Percentiles rank a stretch among this genome's conserved stretches.
These are phyloP conservation scores for Ctena decussata DNA, from an alignment of 2,888 invertebrate genomes.

Conservation along the genomic window DNA sequence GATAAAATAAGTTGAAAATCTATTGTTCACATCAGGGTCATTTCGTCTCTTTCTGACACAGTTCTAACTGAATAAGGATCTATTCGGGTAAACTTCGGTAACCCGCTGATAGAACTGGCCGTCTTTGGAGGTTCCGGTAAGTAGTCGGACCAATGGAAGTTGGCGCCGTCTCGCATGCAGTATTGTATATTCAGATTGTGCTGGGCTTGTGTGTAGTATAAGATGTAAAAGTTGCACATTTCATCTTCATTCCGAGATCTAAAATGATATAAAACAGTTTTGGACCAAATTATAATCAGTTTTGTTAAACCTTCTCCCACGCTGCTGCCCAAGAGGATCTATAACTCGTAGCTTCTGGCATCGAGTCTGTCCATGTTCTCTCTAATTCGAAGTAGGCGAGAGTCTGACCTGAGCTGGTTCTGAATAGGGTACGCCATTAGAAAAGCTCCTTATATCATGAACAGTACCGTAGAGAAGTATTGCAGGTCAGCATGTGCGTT, in stretches of 20 bases:
- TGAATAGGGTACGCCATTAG: no score
- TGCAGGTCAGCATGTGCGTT: no score
- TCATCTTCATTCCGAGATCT: slow-evolving; percentile 81
- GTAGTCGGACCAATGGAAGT: slow-evolving; percentile 72
- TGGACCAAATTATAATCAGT: no score
- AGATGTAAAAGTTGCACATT: slow-evolving; percentile 85
- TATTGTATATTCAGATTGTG: slow-evolving; percentile 69
- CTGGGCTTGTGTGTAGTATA: slow-evolving; percentile 78
- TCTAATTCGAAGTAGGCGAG: no score
- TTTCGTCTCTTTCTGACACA: not conserved
- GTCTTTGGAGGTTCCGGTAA: slow-evolving; percentile 64
- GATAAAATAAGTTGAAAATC: no score
- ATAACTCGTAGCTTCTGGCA: no score
- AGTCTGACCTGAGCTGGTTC: no score
- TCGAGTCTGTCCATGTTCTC: no score
- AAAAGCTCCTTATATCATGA: no score
- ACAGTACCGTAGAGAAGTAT: no score
- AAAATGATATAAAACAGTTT: slow-evolving; percentile 19
- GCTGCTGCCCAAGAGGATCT: no score
- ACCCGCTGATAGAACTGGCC: slow-evolving; percentile 74
- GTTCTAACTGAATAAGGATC: slow-evolving; percentile 56
- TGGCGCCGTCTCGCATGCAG: slow-evolving; percentile 74
- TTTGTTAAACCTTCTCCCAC: no score
- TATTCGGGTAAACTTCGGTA: slow-evolving; percentile 64
- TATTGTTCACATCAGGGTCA: not conserved